A percentile compares a stretch with the other conserved stretches of the same genome.
phyloP scores from a whole-genome alignment of 2,797 vertebrate genomes.

The Spondyliosoma cantharus region DNA sequence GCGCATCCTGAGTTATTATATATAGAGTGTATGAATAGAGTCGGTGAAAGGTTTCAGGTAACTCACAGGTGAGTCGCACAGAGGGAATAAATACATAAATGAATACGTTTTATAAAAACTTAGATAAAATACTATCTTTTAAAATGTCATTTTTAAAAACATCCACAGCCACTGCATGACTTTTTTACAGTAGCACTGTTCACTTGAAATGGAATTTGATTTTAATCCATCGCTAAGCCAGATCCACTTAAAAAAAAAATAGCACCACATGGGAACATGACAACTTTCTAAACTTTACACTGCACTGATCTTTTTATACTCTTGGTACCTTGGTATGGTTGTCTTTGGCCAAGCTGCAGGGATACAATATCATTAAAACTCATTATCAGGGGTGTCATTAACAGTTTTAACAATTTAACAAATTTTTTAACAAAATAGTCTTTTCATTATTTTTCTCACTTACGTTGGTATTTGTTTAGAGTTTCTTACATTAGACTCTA shows the following conservation, averaged over 20 bases:
- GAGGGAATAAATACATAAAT: background rate
- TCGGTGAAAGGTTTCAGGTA: conserved; percentile 22
- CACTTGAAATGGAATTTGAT: background rate
- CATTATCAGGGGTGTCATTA: background rate
- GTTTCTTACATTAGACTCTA: background rate
- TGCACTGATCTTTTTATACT: conserved; percentile 2
- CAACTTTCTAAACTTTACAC: conserved; percentile 4
- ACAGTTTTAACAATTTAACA: background rate
- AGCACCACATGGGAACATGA: background rate
- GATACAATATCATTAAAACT: background rate
- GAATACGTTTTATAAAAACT: background rate
- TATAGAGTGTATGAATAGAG: background rate
- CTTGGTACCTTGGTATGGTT: background rate
- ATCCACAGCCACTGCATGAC: background rate
- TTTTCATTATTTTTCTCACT: background rate
- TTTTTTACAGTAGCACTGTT: background rate
- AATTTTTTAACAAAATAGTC: no score
- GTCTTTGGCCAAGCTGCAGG: background rate
- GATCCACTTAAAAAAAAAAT: background rate
- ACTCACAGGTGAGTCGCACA: conserved; percentile 39
- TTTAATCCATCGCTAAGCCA: background rate
- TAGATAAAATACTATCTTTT: background rate
- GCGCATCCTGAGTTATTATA: no score
- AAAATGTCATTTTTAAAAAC: background rate
- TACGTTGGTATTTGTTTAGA: background rate